phyloP scores from a whole-genome alignment of 2,888 invertebrate genomes.

The Microctonus aethiopoides region DNA sequence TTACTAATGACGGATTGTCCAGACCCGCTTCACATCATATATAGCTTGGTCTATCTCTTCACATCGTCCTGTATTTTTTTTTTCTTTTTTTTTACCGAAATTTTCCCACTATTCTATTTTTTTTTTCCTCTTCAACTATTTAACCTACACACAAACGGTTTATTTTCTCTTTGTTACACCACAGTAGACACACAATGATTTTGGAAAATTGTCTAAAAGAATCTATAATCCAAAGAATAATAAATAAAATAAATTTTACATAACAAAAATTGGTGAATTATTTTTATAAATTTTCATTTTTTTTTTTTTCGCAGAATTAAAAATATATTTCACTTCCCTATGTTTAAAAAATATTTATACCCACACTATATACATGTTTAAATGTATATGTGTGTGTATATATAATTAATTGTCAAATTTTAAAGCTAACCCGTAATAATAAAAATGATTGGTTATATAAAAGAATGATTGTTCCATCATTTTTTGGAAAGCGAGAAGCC shows the following conservation, averaged over 20 bases:
- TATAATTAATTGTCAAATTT: neutral
- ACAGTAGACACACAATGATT: neutral
- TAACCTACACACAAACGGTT: neutral
- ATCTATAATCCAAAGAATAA: neutral
- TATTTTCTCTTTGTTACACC: neutral
- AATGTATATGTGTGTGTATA: neutral
- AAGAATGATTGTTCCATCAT: constrained; percentile 28
- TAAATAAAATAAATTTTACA: neutral
- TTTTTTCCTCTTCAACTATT: constrained; percentile 26
- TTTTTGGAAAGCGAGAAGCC: constrained; percentile 16
- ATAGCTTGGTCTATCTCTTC: constrained; percentile 31
- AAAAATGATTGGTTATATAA: constrained; percentile 20
- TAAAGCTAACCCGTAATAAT: constrained; percentile 17
- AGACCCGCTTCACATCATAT: constrained; percentile 16
- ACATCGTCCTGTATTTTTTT: constrained; percentile 29
- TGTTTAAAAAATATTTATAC: neutral
- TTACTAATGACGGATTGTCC: constrained; percentile 64
- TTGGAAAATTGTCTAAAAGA: neutral
- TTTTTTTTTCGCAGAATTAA: neutral
- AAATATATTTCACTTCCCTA: too few species aligned
- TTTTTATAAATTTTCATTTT: too few species aligned
- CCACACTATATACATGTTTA: neutral
- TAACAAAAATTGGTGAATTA: neutral
- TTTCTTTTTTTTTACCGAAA: too few species aligned
- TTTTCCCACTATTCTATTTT: too few species aligned